These are phyloP conservation scores for Bubo bubo DNA, from an alignment of 2,113 vertebrate genomes.

Conservation along the genomic window DNA sequence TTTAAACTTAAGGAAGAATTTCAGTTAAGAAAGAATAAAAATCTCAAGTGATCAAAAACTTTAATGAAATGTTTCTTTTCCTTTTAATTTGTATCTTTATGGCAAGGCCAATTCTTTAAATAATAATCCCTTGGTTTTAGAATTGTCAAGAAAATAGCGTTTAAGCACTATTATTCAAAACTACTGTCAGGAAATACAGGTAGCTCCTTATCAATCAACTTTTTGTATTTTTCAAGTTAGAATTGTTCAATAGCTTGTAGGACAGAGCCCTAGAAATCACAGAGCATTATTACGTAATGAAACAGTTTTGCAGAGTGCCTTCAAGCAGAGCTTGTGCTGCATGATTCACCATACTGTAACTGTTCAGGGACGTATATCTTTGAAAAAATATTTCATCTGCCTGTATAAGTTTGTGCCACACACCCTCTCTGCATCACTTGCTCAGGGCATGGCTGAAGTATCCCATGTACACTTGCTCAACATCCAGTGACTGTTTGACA, in stretches of 20 bases:
- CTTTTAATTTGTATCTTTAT: background rate
- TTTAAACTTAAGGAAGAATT: background rate
- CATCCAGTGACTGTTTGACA: background rate
- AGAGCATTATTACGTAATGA: accelerated
- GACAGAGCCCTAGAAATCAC: background rate
- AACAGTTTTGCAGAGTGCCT: background rate
- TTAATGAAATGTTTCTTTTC: background rate
- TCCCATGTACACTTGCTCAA: background rate
- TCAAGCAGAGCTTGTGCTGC: background rate
- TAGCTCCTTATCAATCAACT: background rate
- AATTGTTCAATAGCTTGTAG: background rate
- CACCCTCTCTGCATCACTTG: background rate
- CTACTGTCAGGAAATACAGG: background rate
- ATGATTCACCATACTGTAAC: background rate
- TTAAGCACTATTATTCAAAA: background rate
- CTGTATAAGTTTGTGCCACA: background rate
- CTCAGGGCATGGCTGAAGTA: background rate
- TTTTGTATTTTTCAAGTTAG: background rate
- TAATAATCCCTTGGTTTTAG: background rate
- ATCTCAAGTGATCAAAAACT: background rate
- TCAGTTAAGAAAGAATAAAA: background rate
- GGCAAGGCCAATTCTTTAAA: background rate
- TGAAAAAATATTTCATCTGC: background rate
- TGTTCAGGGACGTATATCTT: background rate
- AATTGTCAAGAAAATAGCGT: background rate